A percentile compares a stretch with the other conserved stretches of the same genome.
phyloP scores from a whole-genome alignment of 2,113 vertebrate species.

The Pedetes capensis region DNA sequence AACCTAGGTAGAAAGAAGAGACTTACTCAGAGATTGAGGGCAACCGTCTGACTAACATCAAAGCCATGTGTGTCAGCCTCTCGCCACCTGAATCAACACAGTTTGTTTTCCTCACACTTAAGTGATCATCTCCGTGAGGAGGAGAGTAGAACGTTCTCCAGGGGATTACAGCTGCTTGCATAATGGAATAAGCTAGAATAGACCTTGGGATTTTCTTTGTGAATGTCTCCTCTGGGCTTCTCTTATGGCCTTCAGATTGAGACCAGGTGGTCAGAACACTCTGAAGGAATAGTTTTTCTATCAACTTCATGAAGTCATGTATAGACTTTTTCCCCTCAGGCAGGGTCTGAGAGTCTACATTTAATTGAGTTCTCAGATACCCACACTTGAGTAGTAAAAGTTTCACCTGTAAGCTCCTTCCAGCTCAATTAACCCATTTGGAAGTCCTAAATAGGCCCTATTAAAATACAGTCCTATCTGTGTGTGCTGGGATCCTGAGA shows the following conservation, averaged over 20 bases:
- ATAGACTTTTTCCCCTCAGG: neutral
- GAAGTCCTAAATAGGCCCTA: neutral
- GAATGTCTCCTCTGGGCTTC: neutral
- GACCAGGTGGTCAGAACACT: neutral
- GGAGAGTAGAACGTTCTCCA: neutral
- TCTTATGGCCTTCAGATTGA: neutral
- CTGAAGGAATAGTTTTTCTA: neutral
- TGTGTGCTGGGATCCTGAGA: neutral
- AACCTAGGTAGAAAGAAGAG: neutral
- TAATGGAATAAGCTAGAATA: neutral
- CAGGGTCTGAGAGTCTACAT: neutral
- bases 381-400: neutral
- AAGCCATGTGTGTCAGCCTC: neutral
- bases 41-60: neutral
- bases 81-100: neutral
- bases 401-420: neutral
- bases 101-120: neutral
- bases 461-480: neutral
- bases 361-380: neutral
- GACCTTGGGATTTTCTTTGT: neutral
- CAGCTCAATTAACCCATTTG: neutral
- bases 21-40: neutral
- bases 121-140: neutral
- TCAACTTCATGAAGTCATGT: neutral
- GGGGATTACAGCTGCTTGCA: neutral